These are phyloP conservation scores for Drosophila saltans DNA, from an alignment of 1,140 invertebrate species.

Conservation along the genomic window DNA sequence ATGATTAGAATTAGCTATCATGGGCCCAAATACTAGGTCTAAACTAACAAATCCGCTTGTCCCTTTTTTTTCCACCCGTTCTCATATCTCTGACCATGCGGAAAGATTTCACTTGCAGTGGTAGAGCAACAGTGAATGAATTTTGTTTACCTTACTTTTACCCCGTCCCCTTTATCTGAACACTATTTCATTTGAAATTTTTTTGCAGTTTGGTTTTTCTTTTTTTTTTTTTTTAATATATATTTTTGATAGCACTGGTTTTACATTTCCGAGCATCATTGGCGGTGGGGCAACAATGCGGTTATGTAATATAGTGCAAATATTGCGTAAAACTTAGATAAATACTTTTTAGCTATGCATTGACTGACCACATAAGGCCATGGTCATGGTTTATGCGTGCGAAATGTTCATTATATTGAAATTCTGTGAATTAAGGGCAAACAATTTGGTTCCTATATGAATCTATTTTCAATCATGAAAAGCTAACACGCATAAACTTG, in stretches of 20 bases:
- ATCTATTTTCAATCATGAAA: neutral
- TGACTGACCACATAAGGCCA: slow-evolving; percentile 27
- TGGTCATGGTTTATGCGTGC: slow-evolving; percentile 23
- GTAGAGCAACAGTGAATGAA: neutral
- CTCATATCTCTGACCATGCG: slow-evolving; percentile 5
- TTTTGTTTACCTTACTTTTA: neutral
- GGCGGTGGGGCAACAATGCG: slow-evolving; percentile 68
- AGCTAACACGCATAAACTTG: neutral
- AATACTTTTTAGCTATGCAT: slow-evolving; percentile 66
- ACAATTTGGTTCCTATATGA: too few relatives aligned
- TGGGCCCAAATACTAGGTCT: neutral
- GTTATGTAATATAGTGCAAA: slow-evolving; percentile 80
- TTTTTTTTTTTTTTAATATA: slow-evolving; percentile 15
- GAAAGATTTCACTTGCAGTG: slow-evolving; percentile 1
- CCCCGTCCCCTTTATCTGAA: neutral
- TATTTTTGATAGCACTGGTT: slow-evolving; percentile 30
- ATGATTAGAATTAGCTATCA: neutral
- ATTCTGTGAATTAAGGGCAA: too few relatives aligned
- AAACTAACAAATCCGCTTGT: neutral
- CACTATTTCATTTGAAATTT: too few relatives aligned
- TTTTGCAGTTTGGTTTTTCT: neutral
- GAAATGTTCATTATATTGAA: neutral
- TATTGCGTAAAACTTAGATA: slow-evolving; percentile 76
- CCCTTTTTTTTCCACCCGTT: neutral
- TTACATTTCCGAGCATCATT: slow-evolving; percentile 67